A percentile compares a stretch with the other conserved stretches of the same genome.
These are phyloP conservation scores for Apamea monoglypha DNA, from an alignment of 2,888 invertebrate genomes.

Conservation along the genomic window DNA sequence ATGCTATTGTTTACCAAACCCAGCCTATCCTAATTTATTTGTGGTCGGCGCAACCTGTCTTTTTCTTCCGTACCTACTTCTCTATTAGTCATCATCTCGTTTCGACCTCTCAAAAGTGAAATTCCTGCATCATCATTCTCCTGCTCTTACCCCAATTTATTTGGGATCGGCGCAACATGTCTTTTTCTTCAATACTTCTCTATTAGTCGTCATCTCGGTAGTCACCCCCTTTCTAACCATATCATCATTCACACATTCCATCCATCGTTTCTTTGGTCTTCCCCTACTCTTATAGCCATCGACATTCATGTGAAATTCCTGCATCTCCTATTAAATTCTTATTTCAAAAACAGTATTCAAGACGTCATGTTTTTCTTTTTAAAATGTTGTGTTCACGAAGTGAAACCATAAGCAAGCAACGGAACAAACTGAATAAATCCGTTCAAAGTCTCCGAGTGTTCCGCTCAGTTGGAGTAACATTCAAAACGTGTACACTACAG, in stretches of 20 bases:
- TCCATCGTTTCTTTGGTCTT: too few species aligned
- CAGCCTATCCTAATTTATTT: too few species aligned
- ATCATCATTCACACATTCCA: too few species aligned
- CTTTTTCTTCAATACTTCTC: background rate
- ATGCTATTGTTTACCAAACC: background rate
- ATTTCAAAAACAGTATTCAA: background rate
- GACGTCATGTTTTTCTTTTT: background rate
- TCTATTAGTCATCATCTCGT: too few species aligned
- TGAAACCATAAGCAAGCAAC: slow-evolving; percentile 13
- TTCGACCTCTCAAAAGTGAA: too few species aligned
- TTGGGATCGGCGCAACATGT: background rate
- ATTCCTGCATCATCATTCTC: background rate
- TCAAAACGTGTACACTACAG: slow-evolving; percentile 23
- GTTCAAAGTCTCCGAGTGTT: slow-evolving; percentile 38
- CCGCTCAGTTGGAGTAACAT: slow-evolving; percentile 24
- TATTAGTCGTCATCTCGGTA: background rate
- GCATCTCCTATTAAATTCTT: background rate
- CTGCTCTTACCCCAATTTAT: background rate
- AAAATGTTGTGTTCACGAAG: slow-evolving; percentile 14
- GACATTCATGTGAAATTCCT: too few species aligned
- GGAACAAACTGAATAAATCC: slow-evolving; percentile 33
- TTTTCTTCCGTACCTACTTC: too few species aligned
- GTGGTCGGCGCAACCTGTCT: too few species aligned
- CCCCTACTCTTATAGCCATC: too few species aligned
- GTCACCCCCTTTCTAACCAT: too few species aligned